Evolutionary conservation across 2,113 vertebrate species (phyloP).

Genomic region (Dasyprocta punctata): DNA sequence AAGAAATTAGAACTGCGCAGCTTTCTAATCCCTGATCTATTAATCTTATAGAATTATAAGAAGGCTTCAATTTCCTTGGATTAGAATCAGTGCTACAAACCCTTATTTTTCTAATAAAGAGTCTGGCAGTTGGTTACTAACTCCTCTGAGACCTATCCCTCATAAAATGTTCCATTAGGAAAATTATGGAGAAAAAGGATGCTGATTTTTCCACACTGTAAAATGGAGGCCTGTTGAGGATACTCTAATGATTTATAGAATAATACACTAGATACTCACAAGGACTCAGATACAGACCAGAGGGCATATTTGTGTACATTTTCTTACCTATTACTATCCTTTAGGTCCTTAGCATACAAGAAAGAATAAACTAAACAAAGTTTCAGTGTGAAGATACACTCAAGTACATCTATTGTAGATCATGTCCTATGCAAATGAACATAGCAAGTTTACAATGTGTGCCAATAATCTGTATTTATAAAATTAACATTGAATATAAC

Average conservation of each 20-base stretch:
- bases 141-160: not conserved
- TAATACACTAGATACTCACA: not conserved
- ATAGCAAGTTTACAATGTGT: not conserved
- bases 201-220: not conserved
- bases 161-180: conserved; percentile 42
- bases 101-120: conserved; percentile 45
- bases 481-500: too few species aligned
- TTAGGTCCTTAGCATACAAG: not conserved
- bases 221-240: not conserved
- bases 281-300: conserved; percentile 6
- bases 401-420: not conserved
- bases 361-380: conserved; percentile 23
- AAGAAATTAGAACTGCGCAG: conserved; percentile 31
- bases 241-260: conserved; percentile 30
- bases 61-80: conserved; percentile 10
- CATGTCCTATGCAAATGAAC: not conserved
- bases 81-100: conserved; percentile 21
- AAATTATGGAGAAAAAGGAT: conserved; percentile 6
- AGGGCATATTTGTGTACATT: not conserved
- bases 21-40: conserved; percentile 34
- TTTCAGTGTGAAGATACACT: not conserved
- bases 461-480: not conserved
- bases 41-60: conserved; percentile 54
- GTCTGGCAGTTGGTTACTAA: not conserved
- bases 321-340: not conserved